Base-by-base conservation (phyloP, 2,888 invertebrate species). In the Dioctria rufipes region DNA sequence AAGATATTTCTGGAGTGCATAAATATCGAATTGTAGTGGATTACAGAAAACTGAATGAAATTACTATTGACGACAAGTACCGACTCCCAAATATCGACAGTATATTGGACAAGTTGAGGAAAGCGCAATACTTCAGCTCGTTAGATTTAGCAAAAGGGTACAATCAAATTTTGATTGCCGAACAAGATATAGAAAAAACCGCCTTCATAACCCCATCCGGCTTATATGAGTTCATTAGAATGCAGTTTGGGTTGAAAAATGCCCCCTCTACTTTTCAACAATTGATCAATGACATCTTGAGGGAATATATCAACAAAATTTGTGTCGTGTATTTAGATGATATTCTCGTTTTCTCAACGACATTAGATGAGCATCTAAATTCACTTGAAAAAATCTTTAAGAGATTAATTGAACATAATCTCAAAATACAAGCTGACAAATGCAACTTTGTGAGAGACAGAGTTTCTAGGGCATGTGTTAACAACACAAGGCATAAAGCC, bases 1-100 rank as follows among this genome's bases (percentile, higher is more conserved):
- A 60, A 13, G 82, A 83, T 61, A 80, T 75, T 40, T 82, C 81
- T 9, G 82, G 81, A 11, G 39, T 81, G 5, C 77, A 80, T n/a
- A 82, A 83, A 71, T 83, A 63, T 46, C 78, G 83, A 37, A 78
- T 83, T 8, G 80, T 81, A 5, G 80, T 81, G 40, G 83, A 83
- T 77, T 83, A 83, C 60, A 79, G 83, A 79, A 81, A 54, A 51
- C 54, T 82, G n/a, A 83, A 84, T 75, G 42, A 82, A 6, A 43
- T 83, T 2, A 83, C 82, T 8, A 78, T 80, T 4, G 80, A 81
- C 80, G 82, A 83, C 61, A 82, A 83, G 49, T 80, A 82, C 61
- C 81, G 81, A 4, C 54, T 81, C 9, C 82, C 83, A n/a, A 83
- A n/a, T n/a, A n/a, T n/a, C n/a, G n/a, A n/a, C n/a, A n/a, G n/a